Base-by-base conservation (phyloP, 2,113 vertebrate genomes). In the Upupa epops region DNA sequence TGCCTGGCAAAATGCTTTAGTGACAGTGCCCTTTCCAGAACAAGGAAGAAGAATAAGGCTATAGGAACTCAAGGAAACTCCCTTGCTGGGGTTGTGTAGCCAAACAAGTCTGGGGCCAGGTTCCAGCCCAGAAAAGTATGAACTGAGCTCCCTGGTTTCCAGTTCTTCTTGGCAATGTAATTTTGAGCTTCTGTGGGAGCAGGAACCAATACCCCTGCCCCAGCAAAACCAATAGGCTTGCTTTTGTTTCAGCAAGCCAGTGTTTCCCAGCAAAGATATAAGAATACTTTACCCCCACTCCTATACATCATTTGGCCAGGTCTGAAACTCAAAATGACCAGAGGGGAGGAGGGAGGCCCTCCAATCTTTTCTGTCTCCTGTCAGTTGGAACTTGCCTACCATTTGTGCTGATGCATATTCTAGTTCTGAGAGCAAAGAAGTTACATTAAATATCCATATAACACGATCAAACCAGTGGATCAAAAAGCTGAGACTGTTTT, bases 401-500 rank as follows among this genome's bases (percentile, higher is more conserved):
- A 8, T 88, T 93, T 92, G 26, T 89, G 87, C 82, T 89, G 87
- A 70, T 76, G 52, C 60, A 48, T 89, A 85, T 89, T 85, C 74
- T 70, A 56, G 68, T 85, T 87, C 60, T 89, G 60, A 31, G 76
- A 79, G 73, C 51, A 59, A 91, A 82, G 68, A 85, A 45, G 70
- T 76, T 96, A 71, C 29, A 48, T 71, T 88, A 93, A 93, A 88
- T 92, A 91, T 45, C 92, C 63, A 48, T 80, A 25, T 90, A 94
- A 95, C 64, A 20, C 1, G 77, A 94, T 95, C 91, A 96, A 94
- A 93, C 29, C 52, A 92, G 45, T 5, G 45, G 89, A 96, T 94
- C 90, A 96, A 95, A 96, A 94, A 92, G 81, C 77, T 65, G 70
- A 85, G 71, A 69, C 60, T 77, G 59, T 82, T 90, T 88, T 92